These are phyloP conservation scores for Mystacornis crossleyi DNA, from an alignment of 2,113 vertebrate genomes.

Conservation along the genomic window DNA sequence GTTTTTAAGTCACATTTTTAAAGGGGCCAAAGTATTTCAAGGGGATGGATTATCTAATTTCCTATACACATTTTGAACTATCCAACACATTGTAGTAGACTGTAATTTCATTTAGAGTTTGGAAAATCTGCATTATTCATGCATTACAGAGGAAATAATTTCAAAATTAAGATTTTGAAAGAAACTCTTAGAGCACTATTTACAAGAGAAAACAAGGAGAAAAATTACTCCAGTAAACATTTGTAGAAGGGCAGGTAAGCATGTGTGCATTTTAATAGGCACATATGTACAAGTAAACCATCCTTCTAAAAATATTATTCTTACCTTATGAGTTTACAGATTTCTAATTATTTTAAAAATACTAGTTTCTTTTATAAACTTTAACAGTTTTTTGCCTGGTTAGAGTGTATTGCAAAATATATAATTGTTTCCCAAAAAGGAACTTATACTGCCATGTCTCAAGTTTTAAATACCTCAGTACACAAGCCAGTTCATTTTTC, in stretches of 20 bases:
- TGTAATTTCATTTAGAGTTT: neutral
- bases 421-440: neutral
- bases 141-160: neutral
- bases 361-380: neutral
- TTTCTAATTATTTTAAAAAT: neutral
- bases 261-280: neutral
- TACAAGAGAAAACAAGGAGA: neutral
- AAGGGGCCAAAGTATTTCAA: neutral
- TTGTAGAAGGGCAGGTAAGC: neutral
- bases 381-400: neutral
- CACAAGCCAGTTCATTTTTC: neutral
- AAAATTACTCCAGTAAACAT: neutral
- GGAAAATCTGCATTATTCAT: neutral
- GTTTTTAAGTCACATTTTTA: neutral
- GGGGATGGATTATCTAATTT: neutral
- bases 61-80: neutral
- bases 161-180: neutral
- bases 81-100: neutral
- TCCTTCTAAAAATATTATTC: neutral
- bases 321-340: neutral
- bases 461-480: neutral
- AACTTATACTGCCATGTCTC: neutral
- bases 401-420: neutral
- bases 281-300: fast-evolving
- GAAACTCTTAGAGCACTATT: neutral